A percentile compares a stretch with the other conserved stretches of the same genome.
Conservation (phyloP, 1,140 invertebrate genomes). For the Brachionus manjavacas region DNA sequence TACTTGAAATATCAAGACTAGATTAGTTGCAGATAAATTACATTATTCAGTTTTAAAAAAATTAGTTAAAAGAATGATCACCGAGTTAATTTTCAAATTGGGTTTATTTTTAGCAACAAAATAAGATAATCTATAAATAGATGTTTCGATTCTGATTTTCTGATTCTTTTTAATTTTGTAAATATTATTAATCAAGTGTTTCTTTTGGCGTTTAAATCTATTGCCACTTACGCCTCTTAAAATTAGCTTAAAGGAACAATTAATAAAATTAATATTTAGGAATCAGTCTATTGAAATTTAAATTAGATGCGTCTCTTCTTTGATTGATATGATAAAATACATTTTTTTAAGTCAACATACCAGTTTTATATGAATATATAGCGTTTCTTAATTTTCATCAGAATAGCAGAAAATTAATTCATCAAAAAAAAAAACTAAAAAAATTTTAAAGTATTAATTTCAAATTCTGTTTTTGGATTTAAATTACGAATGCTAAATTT, state of each 20-base stretch:
- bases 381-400: no score
- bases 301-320: not conserved
- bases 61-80: no score
- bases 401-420: no score
- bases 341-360: not conserved
- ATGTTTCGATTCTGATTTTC: not conserved
- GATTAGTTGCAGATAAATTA: no score
- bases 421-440: no score
- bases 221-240: not conserved
- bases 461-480: no score
- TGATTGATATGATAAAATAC: not conserved
- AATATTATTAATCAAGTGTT: not conserved
- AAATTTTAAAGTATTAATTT: no score
- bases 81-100: no score
- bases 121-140: not conserved
- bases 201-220: not conserved
- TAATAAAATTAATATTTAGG: not conserved
- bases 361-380: no score
- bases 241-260: not conserved
- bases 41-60: no score
- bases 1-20: no score
- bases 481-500: no score
- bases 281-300: not conserved
- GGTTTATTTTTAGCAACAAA: not conserved
- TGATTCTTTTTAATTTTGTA: not conserved